Conservation (phyloP, 1,140 invertebrate genomes). For the Drosophila pachea region DNA sequence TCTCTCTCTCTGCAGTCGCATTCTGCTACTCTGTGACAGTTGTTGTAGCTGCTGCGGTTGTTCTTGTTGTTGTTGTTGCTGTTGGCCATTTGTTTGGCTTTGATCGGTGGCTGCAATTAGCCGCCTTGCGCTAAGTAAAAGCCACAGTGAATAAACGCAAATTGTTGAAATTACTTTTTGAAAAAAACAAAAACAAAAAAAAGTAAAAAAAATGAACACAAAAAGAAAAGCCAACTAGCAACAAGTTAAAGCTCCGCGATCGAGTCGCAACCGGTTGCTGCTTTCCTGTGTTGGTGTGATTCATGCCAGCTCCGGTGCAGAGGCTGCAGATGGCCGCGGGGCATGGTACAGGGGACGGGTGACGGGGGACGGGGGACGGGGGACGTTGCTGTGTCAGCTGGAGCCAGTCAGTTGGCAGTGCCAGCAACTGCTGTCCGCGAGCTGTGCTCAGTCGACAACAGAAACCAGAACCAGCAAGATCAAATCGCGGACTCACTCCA, state of each 20-base stretch:
- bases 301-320: constrained; percentile 13
- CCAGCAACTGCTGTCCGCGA: constrained; percentile 17
- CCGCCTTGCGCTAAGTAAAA: constrained; percentile 46
- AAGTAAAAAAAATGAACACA: background rate
- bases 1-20: constrained; percentile 11
- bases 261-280: constrained; percentile 31
- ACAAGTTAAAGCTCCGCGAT: constrained; percentile 47
- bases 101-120: constrained; percentile 44
- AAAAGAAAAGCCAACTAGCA: background rate
- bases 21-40: constrained; percentile 12
- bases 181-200: constrained; percentile 9
- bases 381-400: background rate
- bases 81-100: constrained; percentile 21
- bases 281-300: constrained; percentile 22
- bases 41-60: constrained; percentile 9
- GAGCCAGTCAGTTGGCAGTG: constrained; percentile 2
- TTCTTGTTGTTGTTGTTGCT: background rate
- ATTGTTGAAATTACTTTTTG: constrained; percentile 51
- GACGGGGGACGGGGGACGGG: background rate
- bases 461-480: constrained; percentile 68
- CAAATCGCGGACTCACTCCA: constrained; percentile 46
- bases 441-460: constrained; percentile 62
- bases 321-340: background rate
- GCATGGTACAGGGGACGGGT: background rate
- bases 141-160: constrained; percentile 15